These are phyloP conservation scores for Nymphalis c-album DNA, from an alignment of 2,888 invertebrate species.

Conservation along the genomic window DNA sequence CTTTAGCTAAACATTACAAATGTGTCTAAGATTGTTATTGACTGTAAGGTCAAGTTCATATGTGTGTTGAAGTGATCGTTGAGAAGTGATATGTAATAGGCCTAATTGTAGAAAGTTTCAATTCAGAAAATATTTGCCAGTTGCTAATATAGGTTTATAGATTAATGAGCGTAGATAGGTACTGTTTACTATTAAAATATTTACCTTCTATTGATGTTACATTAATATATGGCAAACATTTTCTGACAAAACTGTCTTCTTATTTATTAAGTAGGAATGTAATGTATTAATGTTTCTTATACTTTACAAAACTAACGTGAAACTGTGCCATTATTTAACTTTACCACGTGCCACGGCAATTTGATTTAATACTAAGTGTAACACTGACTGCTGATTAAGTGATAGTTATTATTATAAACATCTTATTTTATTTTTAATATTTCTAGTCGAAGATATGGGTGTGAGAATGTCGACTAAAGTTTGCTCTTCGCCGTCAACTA, in stretches of 20 bases:
- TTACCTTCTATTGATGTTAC: conserved; percentile 38
- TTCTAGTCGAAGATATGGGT: conserved; percentile 77
- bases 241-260: conserved; percentile 54
- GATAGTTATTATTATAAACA: conserved; percentile 64
- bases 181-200: conserved; percentile 37
- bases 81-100: conserved; percentile 51
- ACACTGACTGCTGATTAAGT: conserved; percentile 79
- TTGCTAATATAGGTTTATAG: conserved; percentile 26
- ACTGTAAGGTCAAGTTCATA: conserved; percentile 50
- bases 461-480: conserved; percentile 68
- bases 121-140: conserved; percentile 47
- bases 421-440: conserved; percentile 68
- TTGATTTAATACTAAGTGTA: conserved; percentile 73
- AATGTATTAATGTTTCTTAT: conserved; percentile 57
- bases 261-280: conserved; percentile 52
- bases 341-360: conserved; percentile 78
- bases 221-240: conserved; percentile 50
- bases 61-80: conserved; percentile 51
- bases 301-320: conserved; percentile 79
- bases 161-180: conserved; percentile 37
- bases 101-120: conserved; percentile 50
- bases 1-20: conserved; percentile 49
- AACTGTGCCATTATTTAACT: conserved; percentile 81
- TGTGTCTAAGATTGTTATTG: conserved; percentile 51
- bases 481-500: conserved; percentile 53